Evolutionary conservation across 2,113 vertebrate genomes (phyloP).

Genomic region (Trochalopteron elliotii): DNA sequence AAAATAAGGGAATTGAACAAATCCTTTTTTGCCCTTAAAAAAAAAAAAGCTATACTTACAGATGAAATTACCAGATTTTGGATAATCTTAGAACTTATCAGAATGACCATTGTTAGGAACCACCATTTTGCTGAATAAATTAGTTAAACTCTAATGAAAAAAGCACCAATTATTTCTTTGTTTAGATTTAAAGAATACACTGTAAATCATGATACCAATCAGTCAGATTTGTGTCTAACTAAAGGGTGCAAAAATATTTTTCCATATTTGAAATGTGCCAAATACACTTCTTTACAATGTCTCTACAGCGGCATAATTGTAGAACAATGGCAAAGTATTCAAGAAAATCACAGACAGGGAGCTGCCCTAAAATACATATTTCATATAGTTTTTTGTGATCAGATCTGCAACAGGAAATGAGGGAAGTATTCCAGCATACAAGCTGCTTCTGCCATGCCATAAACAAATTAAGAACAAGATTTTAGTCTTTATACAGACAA

Average conservation of each 20-base stretch:
- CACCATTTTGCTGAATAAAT: not conserved
- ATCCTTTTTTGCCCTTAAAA: not conserved
- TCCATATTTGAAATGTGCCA: not conserved
- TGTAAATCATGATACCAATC: not conserved
- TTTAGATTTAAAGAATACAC: not conserved
- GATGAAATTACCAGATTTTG: no score
- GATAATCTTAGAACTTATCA: not conserved
- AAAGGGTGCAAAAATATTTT: slow-evolving; percentile 13
- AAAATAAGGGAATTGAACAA: not conserved
- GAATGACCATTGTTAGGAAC: not conserved
- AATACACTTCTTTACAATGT: not conserved
- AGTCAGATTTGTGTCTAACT: not conserved
- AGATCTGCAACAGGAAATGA: not conserved
- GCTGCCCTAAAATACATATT: not conserved
- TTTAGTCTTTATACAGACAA: not conserved
- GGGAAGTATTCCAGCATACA: not conserved
- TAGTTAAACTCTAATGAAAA: not conserved
- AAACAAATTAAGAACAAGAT: not conserved
- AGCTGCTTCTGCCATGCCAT: not conserved
- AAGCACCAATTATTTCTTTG: not conserved
- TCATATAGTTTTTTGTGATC: not conserved
- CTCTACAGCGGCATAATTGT: not conserved
- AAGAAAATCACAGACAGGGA: not conserved
- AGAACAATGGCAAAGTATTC: not conserved
- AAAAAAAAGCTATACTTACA: not conserved